Percentiles rank a stretch among this genome's conserved stretches.
phyloP scores from a whole-genome alignment of 2,113 vertebrate species.

The Aptenodytes patagonicus region DNA sequence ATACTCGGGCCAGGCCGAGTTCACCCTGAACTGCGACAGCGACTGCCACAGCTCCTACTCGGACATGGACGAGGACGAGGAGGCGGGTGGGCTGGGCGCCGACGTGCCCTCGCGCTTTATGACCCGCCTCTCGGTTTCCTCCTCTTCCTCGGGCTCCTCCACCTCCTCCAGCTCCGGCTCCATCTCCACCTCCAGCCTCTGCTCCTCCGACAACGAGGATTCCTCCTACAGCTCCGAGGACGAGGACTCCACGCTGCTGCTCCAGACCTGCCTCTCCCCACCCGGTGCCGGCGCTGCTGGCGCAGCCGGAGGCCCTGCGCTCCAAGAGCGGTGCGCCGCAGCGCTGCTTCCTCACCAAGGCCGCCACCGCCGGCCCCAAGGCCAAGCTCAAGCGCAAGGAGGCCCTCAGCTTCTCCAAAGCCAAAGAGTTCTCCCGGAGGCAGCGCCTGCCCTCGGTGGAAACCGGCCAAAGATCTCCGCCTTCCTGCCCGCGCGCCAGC shows the following conservation, averaged over 20 bases:
- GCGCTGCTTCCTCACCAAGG: conserved; percentile 89
- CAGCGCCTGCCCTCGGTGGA: conserved; percentile 87
- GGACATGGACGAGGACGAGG: conserved; percentile 89
- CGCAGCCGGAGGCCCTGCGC: conserved; percentile 82
- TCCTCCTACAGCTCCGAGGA: conserved; percentile 95
- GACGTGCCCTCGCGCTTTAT: conserved; percentile 84
- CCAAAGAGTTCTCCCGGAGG: conserved; percentile 89
- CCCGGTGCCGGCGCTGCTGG: conserved; percentile 80
- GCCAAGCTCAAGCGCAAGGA: conserved; percentile 87
- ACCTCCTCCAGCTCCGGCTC: conserved; percentile 93
- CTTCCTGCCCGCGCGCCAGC: conserved; percentile 88
- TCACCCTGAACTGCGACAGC: conserved; percentile 85
- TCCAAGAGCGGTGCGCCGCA: conserved; percentile 75
- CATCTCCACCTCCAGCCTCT: conserved; percentile 90
- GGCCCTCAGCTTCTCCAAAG: conserved; percentile 80
- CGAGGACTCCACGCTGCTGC: conserved; percentile 86
- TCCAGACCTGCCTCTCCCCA: conserved; percentile 92
- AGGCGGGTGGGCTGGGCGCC: conserved; percentile 77
- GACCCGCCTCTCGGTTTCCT: conserved; percentile 88
- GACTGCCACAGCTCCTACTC: conserved; percentile 94
- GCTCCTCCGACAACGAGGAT: conserved; percentile 95
- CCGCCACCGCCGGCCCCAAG: conserved; percentile 77
- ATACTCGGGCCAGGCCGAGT: conserved; percentile 76
- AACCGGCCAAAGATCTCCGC: conserved; percentile 89
- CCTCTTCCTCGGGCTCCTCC: conserved; percentile 94